phyloP scores from a whole-genome alignment of 2,888 invertebrate species.

The Phytoseiulus persimilis region DNA sequence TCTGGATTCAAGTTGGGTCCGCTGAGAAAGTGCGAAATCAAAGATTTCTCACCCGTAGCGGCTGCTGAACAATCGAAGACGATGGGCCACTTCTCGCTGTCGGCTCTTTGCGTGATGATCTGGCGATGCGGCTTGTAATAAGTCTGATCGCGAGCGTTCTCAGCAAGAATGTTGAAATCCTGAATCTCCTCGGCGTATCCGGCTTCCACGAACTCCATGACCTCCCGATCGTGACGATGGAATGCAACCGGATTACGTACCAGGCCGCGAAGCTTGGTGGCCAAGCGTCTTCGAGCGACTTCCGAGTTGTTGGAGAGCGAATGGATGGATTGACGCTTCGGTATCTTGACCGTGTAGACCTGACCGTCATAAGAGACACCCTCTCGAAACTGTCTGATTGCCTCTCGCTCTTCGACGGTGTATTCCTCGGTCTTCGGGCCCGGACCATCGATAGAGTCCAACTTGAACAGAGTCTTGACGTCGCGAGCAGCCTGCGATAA shows the following conservation, averaged over 20 bases:
- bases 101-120: slow-evolving; percentile 5
- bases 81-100: slow-evolving; percentile 32
- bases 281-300: not conserved
- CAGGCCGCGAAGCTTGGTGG: not conserved
- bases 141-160: not conserved
- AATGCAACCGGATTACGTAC: not conserved
- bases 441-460: not conserved
- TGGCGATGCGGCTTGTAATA: slow-evolving; percentile 41
- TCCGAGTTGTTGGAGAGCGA: not conserved
- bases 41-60: not conserved
- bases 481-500: not conserved
- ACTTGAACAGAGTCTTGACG: not conserved
- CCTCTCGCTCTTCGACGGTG: not conserved
- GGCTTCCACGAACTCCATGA: not conserved
- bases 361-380: not conserved
- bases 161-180: not conserved
- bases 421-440: not conserved
- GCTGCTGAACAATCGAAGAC: slow-evolving; percentile 40
- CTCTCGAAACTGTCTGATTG: not conserved
- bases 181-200: not conserved
- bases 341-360: not conserved
- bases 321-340: not conserved
- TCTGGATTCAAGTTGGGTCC: slow-evolving; percentile 28
- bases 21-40: slow-evolving; percentile 26
- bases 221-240: not conserved